These are phyloP conservation scores for Otus sunia DNA, from an alignment of 2,113 vertebrate species.

Conservation along the genomic window DNA sequence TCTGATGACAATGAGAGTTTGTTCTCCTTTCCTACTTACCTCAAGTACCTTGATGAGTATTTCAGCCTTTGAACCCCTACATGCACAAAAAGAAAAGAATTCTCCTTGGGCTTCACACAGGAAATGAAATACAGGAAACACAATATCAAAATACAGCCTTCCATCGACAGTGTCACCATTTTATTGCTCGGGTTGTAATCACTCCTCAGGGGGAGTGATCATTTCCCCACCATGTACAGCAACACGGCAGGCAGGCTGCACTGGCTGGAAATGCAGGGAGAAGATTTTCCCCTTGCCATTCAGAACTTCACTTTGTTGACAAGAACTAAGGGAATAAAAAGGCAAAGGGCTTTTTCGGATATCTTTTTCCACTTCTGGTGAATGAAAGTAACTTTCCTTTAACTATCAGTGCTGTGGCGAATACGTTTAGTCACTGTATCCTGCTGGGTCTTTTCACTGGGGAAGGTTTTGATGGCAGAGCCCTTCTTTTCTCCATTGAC, in stretches of 20 bases:
- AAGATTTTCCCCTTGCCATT: slow-evolving; percentile 11
- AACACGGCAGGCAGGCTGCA: background rate
- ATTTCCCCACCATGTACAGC: background rate
- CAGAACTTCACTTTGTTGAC: slow-evolving; percentile 60
- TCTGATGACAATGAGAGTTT: background rate
- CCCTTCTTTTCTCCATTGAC: slow-evolving; percentile 17
- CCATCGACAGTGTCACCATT: background rate
- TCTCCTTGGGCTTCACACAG: background rate
- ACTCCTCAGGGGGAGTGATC: background rate
- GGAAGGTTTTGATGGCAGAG: slow-evolving; percentile 50
- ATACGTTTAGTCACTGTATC: slow-evolving; percentile 40
- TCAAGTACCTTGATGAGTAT: background rate
- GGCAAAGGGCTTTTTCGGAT: background rate
- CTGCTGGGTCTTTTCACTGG: slow-evolving; percentile 56
- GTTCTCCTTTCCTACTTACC: background rate
- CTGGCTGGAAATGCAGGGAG: background rate
- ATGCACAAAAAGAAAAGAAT: background rate
- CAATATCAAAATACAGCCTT: background rate
- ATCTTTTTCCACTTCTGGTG: slow-evolving; percentile 10
- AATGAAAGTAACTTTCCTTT: slow-evolving; percentile 65
- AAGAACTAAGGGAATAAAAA: slow-evolving; percentile 54
- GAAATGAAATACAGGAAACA: background rate
- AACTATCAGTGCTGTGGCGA: slow-evolving; percentile 5
- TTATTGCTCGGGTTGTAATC: background rate
- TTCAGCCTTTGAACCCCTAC: background rate